These are phyloP conservation scores for Channallabes apus DNA, from an alignment of 2,797 vertebrate genomes.

Conservation along the genomic window DNA sequence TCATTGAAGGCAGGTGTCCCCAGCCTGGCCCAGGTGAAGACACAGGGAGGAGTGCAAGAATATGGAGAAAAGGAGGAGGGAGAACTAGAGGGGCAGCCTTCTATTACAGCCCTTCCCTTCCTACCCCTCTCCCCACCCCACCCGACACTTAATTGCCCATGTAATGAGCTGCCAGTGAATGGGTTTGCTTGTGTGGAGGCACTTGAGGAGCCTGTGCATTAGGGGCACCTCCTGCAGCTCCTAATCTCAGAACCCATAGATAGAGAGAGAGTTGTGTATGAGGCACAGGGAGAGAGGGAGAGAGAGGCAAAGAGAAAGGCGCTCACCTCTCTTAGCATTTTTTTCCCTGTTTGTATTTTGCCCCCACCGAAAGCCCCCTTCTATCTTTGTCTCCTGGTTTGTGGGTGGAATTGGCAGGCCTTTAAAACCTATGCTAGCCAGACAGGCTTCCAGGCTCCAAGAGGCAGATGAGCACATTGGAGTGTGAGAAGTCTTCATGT, in stretches of 20 bases:
- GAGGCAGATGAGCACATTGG: slow-evolving; percentile 68
- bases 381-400: slow-evolving; percentile 74
- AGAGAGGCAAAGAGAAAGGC: slow-evolving; percentile 55
- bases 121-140: slow-evolving; percentile 64
- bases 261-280: slow-evolving; percentile 76
- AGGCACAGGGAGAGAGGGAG: slow-evolving; percentile 57
- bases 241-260: slow-evolving; percentile 74
- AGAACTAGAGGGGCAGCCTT: slow-evolving; percentile 56
- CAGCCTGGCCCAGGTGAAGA: slow-evolving; percentile 86
- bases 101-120: slow-evolving; percentile 66
- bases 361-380: slow-evolving; percentile 56
- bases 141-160: slow-evolving; percentile 86
- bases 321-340: slow-evolving; percentile 68
- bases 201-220: slow-evolving; percentile 77
- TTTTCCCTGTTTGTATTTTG: slow-evolving; percentile 70
- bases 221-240: slow-evolving; percentile 77
- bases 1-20: slow-evolving; percentile 92
- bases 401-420: slow-evolving; percentile 73
- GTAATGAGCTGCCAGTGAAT: slow-evolving; percentile 83
- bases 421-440: slow-evolving; percentile 79
- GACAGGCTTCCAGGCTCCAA: slow-evolving; percentile 70
- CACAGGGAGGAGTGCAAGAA: slow-evolving; percentile 52
- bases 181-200: slow-evolving; percentile 81
- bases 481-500: slow-evolving; percentile 74
- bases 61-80: slow-evolving; percentile 31